Conservation (phyloP, 2,113 vertebrate species). For the Gadus chalcogrammus region DNA sequence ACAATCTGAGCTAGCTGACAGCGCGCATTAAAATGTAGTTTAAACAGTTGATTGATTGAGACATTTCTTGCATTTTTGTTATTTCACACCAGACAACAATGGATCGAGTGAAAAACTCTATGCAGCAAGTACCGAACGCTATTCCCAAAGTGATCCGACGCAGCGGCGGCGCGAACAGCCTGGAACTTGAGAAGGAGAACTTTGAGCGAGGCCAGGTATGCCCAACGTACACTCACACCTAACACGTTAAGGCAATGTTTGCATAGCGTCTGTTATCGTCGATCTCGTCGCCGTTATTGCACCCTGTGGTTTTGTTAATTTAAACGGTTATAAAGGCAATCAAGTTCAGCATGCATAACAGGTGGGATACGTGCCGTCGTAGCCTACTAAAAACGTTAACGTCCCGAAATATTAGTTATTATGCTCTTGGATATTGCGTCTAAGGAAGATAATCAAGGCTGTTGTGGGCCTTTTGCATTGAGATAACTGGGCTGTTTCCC, state of each 20-base stretch:
- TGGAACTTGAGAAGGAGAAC: constrained; percentile 83
- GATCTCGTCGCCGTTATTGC: no score
- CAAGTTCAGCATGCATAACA: no score
- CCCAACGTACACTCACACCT: no score
- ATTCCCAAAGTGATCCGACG: constrained; percentile 85
- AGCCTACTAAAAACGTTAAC: no score
- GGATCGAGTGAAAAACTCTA: constrained; percentile 86
- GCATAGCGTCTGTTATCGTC: no score
- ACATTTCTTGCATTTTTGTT: not conserved
- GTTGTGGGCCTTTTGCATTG: constrained; percentile 35
- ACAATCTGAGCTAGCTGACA: constrained; percentile 48
- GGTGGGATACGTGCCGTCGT: no score
- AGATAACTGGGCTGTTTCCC: constrained; percentile 41
- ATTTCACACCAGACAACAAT: constrained; percentile 52
- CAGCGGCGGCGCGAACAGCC: constrained; percentile 75
- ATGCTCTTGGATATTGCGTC: no score
- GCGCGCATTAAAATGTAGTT: constrained; percentile 38
- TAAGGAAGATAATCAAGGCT: no score
- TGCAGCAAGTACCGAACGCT: constrained; percentile 86
- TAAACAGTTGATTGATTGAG: not conserved
- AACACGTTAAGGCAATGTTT: no score
- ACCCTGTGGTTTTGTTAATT: no score
- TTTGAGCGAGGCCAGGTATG: constrained; percentile 85
- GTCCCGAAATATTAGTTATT: no score
- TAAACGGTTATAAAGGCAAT: no score